Percentiles rank a stretch among this genome's conserved stretches.
phyloP scores from a whole-genome alignment of 2,113 vertebrate genomes.

The Tachycineta bicolor region DNA sequence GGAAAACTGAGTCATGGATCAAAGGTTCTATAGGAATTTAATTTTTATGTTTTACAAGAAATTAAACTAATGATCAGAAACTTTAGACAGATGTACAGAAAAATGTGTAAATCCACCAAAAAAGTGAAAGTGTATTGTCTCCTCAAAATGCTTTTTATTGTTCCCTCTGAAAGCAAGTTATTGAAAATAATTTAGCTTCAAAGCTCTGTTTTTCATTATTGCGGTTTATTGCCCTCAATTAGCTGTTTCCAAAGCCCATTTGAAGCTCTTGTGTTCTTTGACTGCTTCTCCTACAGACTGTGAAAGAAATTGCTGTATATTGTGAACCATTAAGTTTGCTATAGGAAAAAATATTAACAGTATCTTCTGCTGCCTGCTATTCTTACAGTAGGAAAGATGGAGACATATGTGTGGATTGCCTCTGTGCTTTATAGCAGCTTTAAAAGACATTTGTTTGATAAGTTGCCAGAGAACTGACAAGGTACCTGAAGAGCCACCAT shows the following conservation, averaged over 20 bases:
- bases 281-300: conserved; percentile 21
- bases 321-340: not conserved
- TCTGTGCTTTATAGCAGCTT: not conserved
- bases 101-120: not conserved
- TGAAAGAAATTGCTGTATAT: not conserved
- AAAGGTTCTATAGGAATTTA: not conserved
- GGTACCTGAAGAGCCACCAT: not conserved
- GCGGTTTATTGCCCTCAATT: not conserved
- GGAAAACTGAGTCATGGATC: not conserved
- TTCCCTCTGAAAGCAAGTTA: conserved; percentile 25
- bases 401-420: not conserved
- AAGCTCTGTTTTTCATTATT: conserved; percentile 54
- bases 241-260: conserved; percentile 5
- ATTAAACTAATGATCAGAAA: not conserved
- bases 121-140: not conserved
- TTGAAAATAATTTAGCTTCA: not conserved
- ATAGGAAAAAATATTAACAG: conserved; percentile 2
- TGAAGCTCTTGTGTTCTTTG: not conserved
- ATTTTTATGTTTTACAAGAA: not conserved
- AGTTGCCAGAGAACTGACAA: not conserved
- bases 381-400: conserved; percentile 2
- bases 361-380: not conserved
- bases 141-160: not conserved
- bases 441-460: not conserved
- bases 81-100: not conserved